A percentile compares a stretch with the other conserved stretches of the same genome.
phyloP scores from a whole-genome alignment of 92 coral and sea anemone species.

The Palythoa grandis region DNA sequence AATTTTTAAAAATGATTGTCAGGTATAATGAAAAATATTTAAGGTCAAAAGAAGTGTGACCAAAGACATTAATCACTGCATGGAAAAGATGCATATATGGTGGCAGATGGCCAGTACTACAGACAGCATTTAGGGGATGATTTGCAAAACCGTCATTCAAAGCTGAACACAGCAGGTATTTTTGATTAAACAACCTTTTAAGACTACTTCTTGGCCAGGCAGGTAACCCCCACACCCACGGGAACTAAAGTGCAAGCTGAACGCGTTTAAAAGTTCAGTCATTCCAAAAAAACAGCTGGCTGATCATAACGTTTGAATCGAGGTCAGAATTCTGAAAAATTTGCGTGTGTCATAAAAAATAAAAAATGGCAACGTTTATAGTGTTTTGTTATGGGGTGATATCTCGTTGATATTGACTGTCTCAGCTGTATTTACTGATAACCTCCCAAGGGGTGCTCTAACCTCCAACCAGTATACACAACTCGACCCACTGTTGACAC shows the following conservation, averaged over 20 bases:
- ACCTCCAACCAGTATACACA: background rate
- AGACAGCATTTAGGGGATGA: slow-evolving; percentile 16
- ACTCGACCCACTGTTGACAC: slow-evolving; percentile 1
- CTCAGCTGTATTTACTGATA: slow-evolving; percentile 33
- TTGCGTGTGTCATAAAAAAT: slow-evolving; percentile 37
- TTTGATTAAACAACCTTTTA: background rate
- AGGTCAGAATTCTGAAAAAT: slow-evolving; percentile 19
- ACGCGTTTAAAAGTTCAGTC: background rate
- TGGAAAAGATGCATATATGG: background rate
- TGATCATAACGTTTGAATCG: background rate
- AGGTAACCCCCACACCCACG: background rate
- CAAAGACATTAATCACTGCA: background rate
- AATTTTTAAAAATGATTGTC: background rate
- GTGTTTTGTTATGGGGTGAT: slow-evolving; percentile 10
- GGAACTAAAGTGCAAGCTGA: background rate
- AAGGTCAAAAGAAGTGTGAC: slow-evolving; percentile 7
- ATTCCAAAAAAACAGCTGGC: slow-evolving; percentile 26
- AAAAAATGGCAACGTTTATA: slow-evolving; percentile 8
- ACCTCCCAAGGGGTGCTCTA: slow-evolving; percentile 15
- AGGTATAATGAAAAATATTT: slow-evolving; percentile 5
- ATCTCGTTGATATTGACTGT: slow-evolving; percentile 16
- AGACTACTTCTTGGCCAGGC: background rate
- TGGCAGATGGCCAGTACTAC: slow-evolving; percentile 8
- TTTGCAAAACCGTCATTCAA: slow-evolving; percentile 16
- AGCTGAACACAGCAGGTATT: slow-evolving; percentile 6